Percentiles rank a stretch among this genome's conserved stretches.
Conservation (phyloP, 1,140 invertebrate species). For the Ephestia elutella region DNA sequence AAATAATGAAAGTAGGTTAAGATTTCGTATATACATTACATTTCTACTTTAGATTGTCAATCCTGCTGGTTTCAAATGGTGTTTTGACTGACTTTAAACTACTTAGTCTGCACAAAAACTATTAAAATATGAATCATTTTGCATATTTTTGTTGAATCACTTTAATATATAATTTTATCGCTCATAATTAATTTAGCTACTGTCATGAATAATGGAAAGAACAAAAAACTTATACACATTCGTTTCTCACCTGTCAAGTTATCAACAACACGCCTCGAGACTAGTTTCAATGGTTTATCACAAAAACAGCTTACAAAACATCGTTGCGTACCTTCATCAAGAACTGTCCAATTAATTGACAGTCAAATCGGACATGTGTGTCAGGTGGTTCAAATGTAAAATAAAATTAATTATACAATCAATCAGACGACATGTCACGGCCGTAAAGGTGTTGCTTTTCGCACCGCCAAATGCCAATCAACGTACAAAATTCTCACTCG, state of each 20-base stretch:
- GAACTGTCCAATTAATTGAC: conserved; percentile 64
- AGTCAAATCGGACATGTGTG: conserved; percentile 44
- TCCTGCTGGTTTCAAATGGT: no score
- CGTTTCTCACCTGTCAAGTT: conserved; percentile 45
- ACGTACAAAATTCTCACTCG: conserved; percentile 56
- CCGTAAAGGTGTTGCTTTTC: conserved; percentile 61
- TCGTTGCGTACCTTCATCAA: conserved; percentile 52
- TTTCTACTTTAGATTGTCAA: no score
- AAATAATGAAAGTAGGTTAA: no score
- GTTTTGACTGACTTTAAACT: no score
- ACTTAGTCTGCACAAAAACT: no score
- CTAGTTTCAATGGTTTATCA: conserved; percentile 50
- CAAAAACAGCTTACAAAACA: conserved; percentile 43
- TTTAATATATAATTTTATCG: no score
- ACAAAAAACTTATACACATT: conserved; percentile 36
- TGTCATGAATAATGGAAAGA: conserved; percentile 7
- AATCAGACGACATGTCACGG: conserved; percentile 58
- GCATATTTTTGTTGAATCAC: no score
- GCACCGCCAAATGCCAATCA: conserved; percentile 63
- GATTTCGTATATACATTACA: no score
- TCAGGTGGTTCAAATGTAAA: conserved; percentile 52
- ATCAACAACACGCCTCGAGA: conserved; percentile 33
- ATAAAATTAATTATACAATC: conserved; percentile 69
- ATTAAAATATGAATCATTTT: no score
- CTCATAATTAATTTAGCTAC: no score